phyloP scores from a whole-genome alignment of 2,888 invertebrate genomes.

The Homarus gammarus region DNA sequence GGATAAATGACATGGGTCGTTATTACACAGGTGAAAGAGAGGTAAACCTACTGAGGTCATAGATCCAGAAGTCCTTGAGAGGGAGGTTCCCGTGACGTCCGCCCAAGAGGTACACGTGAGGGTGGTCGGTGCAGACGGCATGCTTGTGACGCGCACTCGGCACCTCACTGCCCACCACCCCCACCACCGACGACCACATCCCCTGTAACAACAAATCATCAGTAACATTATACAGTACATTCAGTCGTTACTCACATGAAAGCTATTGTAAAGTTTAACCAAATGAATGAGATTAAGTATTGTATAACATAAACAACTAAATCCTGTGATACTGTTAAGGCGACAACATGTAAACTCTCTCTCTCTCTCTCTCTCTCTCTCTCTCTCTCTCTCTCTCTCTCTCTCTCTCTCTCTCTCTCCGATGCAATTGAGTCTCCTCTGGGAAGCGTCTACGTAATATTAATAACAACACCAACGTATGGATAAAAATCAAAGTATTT shows the following conservation, averaged over 20 bases:
- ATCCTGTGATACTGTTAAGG: not conserved
- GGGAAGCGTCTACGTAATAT: too few relatives aligned
- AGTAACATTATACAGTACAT: not conserved
- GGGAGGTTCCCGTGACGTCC: constrained; percentile 91
- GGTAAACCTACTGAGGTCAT: constrained; percentile 84
- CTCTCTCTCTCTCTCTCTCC: not conserved
- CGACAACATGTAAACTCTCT: not conserved
- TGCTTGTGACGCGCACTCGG: constrained; percentile 90
- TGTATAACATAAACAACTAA: not conserved
- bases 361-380: constrained; percentile 3
- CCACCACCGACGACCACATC: constrained; percentile 77
- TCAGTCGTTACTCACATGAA: not conserved
- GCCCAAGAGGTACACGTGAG: constrained; percentile 89
- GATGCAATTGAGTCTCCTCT: too few relatives aligned
- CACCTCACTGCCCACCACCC: constrained; percentile 80
- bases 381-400: constrained; percentile 6
- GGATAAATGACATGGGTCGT: too few relatives aligned
- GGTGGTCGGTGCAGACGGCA: constrained; percentile 88
- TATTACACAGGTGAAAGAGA: not conserved
- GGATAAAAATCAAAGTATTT: too few relatives aligned
- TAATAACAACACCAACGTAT: too few relatives aligned
- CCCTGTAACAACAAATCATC: not conserved
- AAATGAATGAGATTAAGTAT: not conserved
- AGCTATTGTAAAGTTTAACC: not conserved
- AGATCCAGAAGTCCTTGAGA: constrained; percentile 91